Percentiles rank a stretch among this genome's conserved stretches.
Evolutionary conservation across 2,113 vertebrate genomes (phyloP).

Genomic region (Porphyrio hochstetteri): DNA sequence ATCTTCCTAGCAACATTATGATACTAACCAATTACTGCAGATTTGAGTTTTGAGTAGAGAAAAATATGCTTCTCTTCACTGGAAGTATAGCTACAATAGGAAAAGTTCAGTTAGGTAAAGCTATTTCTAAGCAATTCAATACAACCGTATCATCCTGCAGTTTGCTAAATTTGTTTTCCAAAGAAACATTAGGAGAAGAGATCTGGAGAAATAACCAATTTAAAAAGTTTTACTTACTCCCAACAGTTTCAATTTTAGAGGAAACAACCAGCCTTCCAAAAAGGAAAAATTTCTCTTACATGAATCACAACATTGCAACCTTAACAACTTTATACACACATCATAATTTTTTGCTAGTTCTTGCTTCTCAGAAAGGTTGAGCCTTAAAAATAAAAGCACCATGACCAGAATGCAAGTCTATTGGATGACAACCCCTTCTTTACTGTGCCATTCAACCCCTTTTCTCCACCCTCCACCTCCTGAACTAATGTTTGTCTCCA

Average conservation of each 20-base stretch:
- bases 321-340: background rate
- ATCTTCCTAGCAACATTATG: background rate
- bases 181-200: background rate
- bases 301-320: background rate
- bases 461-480: background rate
- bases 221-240: background rate
- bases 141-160: background rate
- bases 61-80: background rate
- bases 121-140: slow-evolving; percentile 48
- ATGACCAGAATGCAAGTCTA: background rate
- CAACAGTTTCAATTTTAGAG: background rate
- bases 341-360: background rate
- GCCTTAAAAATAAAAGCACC: background rate
- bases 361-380: background rate
- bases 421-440: background rate
- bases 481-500: background rate
- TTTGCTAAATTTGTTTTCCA: slow-evolving; percentile 13
- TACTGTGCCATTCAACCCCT: background rate
- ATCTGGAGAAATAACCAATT: background rate
- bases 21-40: background rate
- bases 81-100: background rate
- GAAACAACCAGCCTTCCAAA: background rate
- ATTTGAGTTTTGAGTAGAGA: background rate
- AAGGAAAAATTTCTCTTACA: background rate
- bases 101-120: background rate